Conservation (phyloP, 2,888 invertebrate genomes). For the Dendrolimus houi region DNA sequence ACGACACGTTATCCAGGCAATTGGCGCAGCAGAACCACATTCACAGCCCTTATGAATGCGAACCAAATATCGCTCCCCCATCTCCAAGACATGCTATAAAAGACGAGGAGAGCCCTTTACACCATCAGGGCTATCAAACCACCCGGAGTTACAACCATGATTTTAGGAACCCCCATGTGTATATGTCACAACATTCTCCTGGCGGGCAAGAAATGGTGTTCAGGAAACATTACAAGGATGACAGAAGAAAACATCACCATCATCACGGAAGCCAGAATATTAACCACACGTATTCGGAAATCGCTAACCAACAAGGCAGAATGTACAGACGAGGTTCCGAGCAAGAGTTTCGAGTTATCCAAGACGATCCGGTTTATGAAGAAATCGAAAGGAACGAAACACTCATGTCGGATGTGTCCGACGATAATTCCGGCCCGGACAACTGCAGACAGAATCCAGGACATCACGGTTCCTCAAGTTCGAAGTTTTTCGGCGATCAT, state of each 20-base stretch:
- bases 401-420: conserved; percentile 85
- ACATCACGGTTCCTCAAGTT: conserved; percentile 68
- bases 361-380: conserved; percentile 89
- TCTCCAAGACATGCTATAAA: conserved; percentile 63
- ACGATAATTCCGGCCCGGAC: conserved; percentile 80
- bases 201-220: conserved; percentile 66
- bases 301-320: conserved; percentile 69
- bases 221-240: conserved; percentile 67
- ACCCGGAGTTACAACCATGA: conserved; percentile 68
- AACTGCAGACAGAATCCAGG: conserved; percentile 82
- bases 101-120: conserved; percentile 61
- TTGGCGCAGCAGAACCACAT: conserved; percentile 67
- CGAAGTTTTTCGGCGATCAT: conserved; percentile 87
- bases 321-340: conserved; percentile 72
- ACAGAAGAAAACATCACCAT: conserved; percentile 64
- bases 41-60: conserved; percentile 73
- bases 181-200: conserved; percentile 66
- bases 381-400: conserved; percentile 86
- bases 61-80: conserved; percentile 58
- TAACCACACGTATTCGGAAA: conserved; percentile 88
- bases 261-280: conserved; percentile 75
- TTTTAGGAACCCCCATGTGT: conserved; percentile 66
- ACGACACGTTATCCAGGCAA: conserved; percentile 71
- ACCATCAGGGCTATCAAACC: conserved; percentile 63
- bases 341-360: conserved; percentile 73